A percentile compares a stretch with the other conserved stretches of the same genome.
phyloP scores from a whole-genome alignment of 1,140 invertebrate species.

The Drosophila malerkotliana region DNA sequence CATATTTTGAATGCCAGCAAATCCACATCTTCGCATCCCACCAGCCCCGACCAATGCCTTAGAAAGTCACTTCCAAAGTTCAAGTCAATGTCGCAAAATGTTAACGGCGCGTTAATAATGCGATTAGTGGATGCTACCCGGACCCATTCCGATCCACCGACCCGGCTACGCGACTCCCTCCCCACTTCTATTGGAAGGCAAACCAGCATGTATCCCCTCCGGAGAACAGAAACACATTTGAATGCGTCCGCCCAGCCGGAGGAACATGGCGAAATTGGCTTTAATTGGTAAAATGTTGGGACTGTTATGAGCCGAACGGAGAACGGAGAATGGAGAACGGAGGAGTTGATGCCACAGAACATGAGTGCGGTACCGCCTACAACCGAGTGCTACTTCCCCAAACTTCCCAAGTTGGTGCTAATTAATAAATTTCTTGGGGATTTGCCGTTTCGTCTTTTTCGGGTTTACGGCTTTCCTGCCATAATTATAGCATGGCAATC shows the following conservation, averaged over 20 bases:
- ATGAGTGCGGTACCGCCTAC: slow-evolving; percentile 22
- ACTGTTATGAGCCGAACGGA: slow-evolving; percentile 2
- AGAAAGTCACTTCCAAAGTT: slow-evolving; percentile 67
- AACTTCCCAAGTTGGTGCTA: slow-evolving; percentile 17
- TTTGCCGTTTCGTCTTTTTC: slow-evolving; percentile 41
- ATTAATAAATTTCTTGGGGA: slow-evolving; percentile 63
- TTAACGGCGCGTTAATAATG: slow-evolving; percentile 78
- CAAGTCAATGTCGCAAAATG: slow-evolving; percentile 76
- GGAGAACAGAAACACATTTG: slow-evolving; percentile 48
- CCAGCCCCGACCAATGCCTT: not conserved
- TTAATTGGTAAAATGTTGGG: slow-evolving; percentile 63
- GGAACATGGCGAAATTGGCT: slow-evolving; percentile 68
- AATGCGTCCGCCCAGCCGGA: slow-evolving; percentile 41
- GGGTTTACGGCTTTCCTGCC: slow-evolving; percentile 22
- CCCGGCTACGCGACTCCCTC: not conserved
- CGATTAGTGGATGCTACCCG: slow-evolving; percentile 65
- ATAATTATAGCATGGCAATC: slow-evolving; percentile 59
- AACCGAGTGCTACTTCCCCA: not conserved
- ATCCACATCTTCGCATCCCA: slow-evolving; percentile 9
- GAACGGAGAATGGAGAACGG: not conserved
- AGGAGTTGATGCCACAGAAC: slow-evolving; percentile 30
- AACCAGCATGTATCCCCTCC: slow-evolving; percentile 27
- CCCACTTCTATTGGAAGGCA: not conserved
- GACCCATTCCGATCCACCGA: slow-evolving; percentile 37
- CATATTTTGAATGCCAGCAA: slow-evolving; percentile 64